phyloP scores from a whole-genome alignment of 2,888 invertebrate species.

The Liposcelis brunnea region DNA sequence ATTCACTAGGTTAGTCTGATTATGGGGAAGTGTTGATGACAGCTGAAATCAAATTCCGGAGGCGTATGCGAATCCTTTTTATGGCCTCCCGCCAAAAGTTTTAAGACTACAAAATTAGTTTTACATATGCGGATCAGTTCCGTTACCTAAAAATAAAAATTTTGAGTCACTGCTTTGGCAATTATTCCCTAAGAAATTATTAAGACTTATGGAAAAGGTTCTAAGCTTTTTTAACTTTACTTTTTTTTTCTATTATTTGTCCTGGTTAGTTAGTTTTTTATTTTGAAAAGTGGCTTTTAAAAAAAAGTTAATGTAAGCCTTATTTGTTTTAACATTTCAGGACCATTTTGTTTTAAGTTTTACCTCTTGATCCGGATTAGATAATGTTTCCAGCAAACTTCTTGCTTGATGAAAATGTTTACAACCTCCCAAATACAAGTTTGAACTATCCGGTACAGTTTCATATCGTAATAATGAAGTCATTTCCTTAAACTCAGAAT shows the following conservation, averaged over 20 bases:
- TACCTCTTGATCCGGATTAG: conserved; percentile 66
- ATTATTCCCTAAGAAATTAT: too few relatives aligned
- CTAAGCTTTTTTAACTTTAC: too few relatives aligned
- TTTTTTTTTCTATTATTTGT: too few relatives aligned
- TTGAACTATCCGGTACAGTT: conserved; percentile 30
- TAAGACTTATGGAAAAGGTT: too few relatives aligned
- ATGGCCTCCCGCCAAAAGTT: conserved; percentile 81
- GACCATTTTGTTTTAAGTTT: conserved; percentile 14
- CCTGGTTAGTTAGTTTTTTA: too few relatives aligned
- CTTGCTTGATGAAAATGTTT: conserved; percentile 87
- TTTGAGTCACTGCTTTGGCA: too few relatives aligned
- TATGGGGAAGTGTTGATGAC: conserved; percentile 78
- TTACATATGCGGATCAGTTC: conserved; percentile 80
- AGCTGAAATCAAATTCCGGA: conserved; percentile 81
- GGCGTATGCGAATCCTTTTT: conserved; percentile 69
- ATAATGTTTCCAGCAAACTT: conserved; percentile 64
- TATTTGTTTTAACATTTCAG: conserved; percentile 3
- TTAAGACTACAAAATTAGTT: conserved; percentile 90
- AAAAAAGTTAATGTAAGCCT: conserved; percentile 1
- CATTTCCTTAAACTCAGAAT: conserved; percentile 75
- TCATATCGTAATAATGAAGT: conserved; percentile 33
- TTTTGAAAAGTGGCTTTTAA: too few relatives aligned
- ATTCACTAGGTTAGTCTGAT: conserved; percentile 41
- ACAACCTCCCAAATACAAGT: conserved; percentile 65
- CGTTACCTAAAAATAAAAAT: conserved; percentile 40